phyloP scores from a whole-genome alignment of 2,888 invertebrate species.

The Baronia brevicornis region DNA sequence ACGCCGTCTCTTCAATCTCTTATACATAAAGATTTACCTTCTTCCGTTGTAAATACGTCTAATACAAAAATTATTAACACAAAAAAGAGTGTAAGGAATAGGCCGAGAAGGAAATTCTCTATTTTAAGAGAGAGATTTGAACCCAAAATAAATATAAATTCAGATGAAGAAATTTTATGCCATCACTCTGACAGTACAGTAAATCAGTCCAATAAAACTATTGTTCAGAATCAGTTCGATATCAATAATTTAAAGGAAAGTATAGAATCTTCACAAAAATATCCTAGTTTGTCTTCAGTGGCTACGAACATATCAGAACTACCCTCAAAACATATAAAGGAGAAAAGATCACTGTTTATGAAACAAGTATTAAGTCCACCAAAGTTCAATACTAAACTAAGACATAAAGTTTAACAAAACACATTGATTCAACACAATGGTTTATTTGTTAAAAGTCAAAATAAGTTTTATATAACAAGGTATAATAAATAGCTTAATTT shows the following conservation, averaged over 20 bases:
- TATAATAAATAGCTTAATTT: no score
- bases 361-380: conserved; percentile 76
- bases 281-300: conserved; percentile 23
- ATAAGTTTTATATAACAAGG: no score
- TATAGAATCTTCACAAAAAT: conserved; percentile 26
- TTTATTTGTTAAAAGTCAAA: no score
- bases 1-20: conserved; percentile 62
- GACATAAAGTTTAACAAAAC: conserved; percentile 43
- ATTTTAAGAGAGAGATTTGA: conserved; percentile 76
- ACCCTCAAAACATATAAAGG: conserved; percentile 55
- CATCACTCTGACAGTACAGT: conserved; percentile 47
- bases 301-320: conserved; percentile 21
- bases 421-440: background rate
- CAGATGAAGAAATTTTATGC: conserved; percentile 65
- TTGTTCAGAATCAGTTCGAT: conserved; percentile 42
- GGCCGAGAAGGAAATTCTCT: conserved; percentile 75
- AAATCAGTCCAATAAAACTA: conserved; percentile 35
- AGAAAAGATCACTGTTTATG: conserved; percentile 71
- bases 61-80: conserved; percentile 46
- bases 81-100: conserved; percentile 54
- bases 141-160: conserved; percentile 55
- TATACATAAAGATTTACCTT: conserved; percentile 54
- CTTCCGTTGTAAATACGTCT: conserved; percentile 31
- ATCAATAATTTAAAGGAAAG: conserved; percentile 21
- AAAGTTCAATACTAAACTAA: conserved; percentile 67